These are phyloP conservation scores for Carcina quercana DNA, from an alignment of 2,888 invertebrate species.

Conservation along the genomic window DNA sequence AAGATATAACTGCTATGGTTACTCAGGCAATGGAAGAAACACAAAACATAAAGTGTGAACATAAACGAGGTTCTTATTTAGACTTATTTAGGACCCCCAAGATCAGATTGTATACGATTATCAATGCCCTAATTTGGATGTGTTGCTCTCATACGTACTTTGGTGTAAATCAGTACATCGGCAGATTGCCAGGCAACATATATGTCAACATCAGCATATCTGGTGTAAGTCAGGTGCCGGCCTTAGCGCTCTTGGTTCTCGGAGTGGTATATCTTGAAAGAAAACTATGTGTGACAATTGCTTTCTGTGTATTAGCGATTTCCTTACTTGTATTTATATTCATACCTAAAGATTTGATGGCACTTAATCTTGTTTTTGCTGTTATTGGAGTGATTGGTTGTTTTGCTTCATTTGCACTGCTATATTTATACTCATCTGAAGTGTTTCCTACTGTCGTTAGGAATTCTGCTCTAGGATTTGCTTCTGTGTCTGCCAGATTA, in stretches of 20 bases:
- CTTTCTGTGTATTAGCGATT: constrained; percentile 39
- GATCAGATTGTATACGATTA: constrained; percentile 78
- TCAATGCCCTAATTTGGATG: constrained; percentile 83
- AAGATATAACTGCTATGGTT: constrained; percentile 44
- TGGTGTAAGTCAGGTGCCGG: constrained; percentile 51
- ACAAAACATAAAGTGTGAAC: constrained; percentile 17
- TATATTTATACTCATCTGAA: constrained; percentile 85
- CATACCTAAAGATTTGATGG: constrained; percentile 33
- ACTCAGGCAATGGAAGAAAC: constrained; percentile 42
- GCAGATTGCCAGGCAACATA: constrained; percentile 82
- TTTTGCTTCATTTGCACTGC: constrained; percentile 77
- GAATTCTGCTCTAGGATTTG: constrained; percentile 85
- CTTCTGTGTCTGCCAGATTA: constrained; percentile 79
- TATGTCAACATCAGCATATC: constrained; percentile 87
- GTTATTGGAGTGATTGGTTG: constrained; percentile 84
- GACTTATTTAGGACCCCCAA: constrained; percentile 81
- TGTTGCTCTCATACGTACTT: constrained; percentile 88
- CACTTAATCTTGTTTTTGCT: constrained; percentile 78
- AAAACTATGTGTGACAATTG: constrained; percentile 39
- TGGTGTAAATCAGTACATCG: constrained; percentile 87
- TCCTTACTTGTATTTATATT: constrained; percentile 50
- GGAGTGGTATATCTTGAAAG: constrained; percentile 44
- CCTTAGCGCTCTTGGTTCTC: constrained; percentile 39
- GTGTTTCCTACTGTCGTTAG: constrained; percentile 86
- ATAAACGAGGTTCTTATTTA: constrained; percentile 49